Percentiles rank a stretch among this genome's conserved stretches.
Evolutionary conservation across 2,888 invertebrate genomes (phyloP).

Genomic region (Clepsis dumicolana): DNA sequence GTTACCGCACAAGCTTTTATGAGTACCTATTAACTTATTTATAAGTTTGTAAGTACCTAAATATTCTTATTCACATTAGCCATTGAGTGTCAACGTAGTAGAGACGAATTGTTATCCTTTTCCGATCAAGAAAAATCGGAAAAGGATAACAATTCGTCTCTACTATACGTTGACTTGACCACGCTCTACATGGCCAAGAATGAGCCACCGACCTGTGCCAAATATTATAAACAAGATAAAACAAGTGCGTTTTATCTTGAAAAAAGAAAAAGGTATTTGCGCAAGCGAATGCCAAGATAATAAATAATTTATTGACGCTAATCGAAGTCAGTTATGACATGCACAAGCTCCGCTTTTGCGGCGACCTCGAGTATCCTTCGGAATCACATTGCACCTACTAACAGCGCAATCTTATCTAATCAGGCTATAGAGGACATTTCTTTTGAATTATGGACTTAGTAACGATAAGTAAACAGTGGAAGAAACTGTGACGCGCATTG

Average conservation of each 20-base stretch:
- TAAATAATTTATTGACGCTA: slow-evolving; percentile 5
- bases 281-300: not conserved
- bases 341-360: slow-evolving; percentile 3
- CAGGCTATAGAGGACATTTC: slow-evolving; percentile 17
- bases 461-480: slow-evolving; percentile 5
- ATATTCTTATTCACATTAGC: no score
- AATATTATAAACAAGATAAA: not conserved
- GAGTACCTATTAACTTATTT: no score
- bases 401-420: slow-evolving; percentile 45
- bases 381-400: slow-evolving; percentile 42
- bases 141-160: no score
- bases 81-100: no score
- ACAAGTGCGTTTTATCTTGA: not conserved
- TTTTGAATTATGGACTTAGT: slow-evolving; percentile 20
- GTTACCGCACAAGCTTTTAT: no score
- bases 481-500: slow-evolving; percentile 49
- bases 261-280: slow-evolving; percentile 2
- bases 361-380: slow-evolving; percentile 12
- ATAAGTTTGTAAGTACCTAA: no score
- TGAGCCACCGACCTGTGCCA: not conserved
- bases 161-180: no score
- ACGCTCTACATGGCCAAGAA: not conserved
- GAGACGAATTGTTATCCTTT: no score
- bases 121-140: no score
- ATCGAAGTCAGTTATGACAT: slow-evolving; percentile 1